Evolutionary conservation across 2,888 invertebrate genomes (phyloP), one percentile per base, ranked within the genome.

Genomic region (Opisthograptis luteolata): DNA sequence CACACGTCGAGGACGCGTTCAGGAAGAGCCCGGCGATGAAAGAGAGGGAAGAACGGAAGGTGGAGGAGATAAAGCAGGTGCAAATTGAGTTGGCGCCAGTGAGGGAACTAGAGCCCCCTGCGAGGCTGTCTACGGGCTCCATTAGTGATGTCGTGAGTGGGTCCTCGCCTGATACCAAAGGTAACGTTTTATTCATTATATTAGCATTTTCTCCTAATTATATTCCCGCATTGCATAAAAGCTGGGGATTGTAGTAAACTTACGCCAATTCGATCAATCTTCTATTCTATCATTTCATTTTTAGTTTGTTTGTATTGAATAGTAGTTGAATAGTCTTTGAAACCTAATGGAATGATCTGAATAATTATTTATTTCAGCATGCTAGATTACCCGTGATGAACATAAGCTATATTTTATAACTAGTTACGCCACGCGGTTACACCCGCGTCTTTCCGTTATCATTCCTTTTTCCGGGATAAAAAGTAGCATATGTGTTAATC

Each of bases 111-210:
- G 78, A 71, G 24, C 91, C 92, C 4, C 88, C 92, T 0, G 19
- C 84, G 54, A 75, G 92, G 37, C 80, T 92, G 10, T 94, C 93
- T 0, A 92, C 93, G 0, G 93, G 93, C 0, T 94, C 94, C 5
- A 81, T 93, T 7, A 93, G 93, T 47, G 94, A 94, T 60, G 92
- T 92, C 0, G 84, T 92, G 1, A 93, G 93, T 63, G 93, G 93
- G 0, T 94, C 93, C 22, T 94, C 93, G 0, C 93, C 94, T 0
- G 94, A 94, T 67, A 89, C 92, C 22, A 93, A 92, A 77, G 92
- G 91, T 75, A 57, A 41, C 1, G 4, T 8, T 17, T 8, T 19
- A 8, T 6, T 19, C 12, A 55, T 37, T 30, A 8, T 24, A n/a
- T 24, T 3, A 8, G 17, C 5, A n/a, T 2, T 8, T n/a, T n/a